Conservation (phyloP, 37 sponge, comb jelly and placozoan genomes). For the Cliona cf. orientalis region DNA sequence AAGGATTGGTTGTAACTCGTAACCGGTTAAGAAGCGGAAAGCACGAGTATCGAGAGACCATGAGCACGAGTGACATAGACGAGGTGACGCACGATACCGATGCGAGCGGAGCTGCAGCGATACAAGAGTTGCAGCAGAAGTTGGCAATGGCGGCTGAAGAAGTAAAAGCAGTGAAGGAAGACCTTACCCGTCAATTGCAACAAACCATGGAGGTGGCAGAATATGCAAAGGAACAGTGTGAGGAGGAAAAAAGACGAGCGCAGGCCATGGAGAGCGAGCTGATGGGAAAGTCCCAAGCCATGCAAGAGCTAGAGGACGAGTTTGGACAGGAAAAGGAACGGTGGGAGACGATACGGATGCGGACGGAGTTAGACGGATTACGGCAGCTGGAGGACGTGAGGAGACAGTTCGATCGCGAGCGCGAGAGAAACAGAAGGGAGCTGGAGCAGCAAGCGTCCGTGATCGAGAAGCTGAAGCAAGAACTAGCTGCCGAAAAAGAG, state of each 20-base stretch:
- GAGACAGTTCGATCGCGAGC: conserved; percentile 3
- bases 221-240: conserved; percentile 1
- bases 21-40: no score
- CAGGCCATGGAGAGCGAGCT: conserved; percentile 3
- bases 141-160: no score
- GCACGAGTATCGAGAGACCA: no score
- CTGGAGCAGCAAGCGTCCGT: not conserved
- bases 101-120: no score
- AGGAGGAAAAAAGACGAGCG: not conserved
- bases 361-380: not conserved
- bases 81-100: no score
- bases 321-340: not conserved
- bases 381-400: conserved; percentile 15
- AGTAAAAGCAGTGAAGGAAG: no score
- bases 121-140: no score
- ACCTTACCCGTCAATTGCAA: no score
- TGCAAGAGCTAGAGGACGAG: not conserved
- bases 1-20: no score
- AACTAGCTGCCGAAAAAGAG: not conserved
- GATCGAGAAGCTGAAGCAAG: no score
- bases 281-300: not conserved
- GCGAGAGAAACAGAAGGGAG: not conserved
- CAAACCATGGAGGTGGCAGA: no score
- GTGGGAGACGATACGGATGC: not conserved
- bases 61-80: no score